These are phyloP conservation scores for Podarcis muralis DNA, from an alignment of 2,113 vertebrate species.

Conservation along the genomic window DNA sequence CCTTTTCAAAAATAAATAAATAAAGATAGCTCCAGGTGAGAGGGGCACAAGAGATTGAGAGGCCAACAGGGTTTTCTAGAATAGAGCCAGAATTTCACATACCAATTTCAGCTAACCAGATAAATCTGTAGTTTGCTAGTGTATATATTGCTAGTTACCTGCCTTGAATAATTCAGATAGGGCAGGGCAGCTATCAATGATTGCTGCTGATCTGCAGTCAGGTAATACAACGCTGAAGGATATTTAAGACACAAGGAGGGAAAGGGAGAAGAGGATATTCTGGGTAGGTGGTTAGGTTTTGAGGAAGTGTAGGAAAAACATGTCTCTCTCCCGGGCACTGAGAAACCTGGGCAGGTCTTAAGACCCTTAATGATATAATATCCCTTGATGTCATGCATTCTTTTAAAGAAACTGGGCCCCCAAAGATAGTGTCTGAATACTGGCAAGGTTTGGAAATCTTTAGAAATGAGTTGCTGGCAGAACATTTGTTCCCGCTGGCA, in stretches of 20 bases:
- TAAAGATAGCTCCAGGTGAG: neutral
- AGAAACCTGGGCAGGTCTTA: neutral
- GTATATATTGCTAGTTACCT: neutral
- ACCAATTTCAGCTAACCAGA: neutral
- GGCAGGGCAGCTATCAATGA: neutral
- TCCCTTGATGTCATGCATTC: neutral
- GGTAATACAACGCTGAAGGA: neutral
- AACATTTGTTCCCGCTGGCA: slow-evolving; percentile 16
- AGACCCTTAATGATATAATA: neutral
- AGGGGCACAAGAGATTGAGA: neutral
- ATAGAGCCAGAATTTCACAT: neutral
- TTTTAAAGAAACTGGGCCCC: neutral
- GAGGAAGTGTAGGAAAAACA: neutral
- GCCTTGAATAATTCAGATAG: neutral
- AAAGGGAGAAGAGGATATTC: neutral
- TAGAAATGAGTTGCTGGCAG: slow-evolving; percentile 21
- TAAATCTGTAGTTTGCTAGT: neutral
- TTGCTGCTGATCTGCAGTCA: neutral
- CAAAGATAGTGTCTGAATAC: neutral
- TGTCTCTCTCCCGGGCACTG: neutral
- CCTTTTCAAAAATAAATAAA: too few relatives aligned
- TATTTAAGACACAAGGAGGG: neutral
- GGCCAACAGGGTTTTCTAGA: neutral
- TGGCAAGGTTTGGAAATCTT: slow-evolving; percentile 21
- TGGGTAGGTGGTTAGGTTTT: neutral